Conservation (phyloP, 2,113 vertebrate species). For the Chiloscyllium plagiosum region DNA sequence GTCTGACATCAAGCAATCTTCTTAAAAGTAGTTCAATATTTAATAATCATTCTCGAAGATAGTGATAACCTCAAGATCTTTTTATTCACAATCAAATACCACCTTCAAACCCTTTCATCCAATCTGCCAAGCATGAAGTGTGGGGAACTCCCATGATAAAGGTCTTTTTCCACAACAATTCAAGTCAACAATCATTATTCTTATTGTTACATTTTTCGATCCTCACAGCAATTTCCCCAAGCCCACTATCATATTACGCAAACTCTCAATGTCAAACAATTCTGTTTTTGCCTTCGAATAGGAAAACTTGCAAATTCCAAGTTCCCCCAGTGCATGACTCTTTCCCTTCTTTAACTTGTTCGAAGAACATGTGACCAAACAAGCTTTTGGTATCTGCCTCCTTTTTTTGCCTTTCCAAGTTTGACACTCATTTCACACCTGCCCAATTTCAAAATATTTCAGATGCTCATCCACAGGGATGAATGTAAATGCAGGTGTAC, state of each 20-base stretch:
- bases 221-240: background rate
- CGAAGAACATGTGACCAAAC: background rate
- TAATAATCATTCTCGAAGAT: background rate
- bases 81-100: background rate
- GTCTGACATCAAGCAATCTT: background rate
- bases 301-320: background rate
- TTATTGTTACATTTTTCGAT: background rate
- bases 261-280: background rate
- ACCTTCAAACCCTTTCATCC: background rate
- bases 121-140: background rate
- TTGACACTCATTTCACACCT: background rate
- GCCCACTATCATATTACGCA: background rate
- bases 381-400: background rate
- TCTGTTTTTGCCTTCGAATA: background rate
- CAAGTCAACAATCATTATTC: background rate
- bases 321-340: background rate
- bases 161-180: background rate
- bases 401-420: background rate
- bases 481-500: background rate
- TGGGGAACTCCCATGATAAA: background rate
- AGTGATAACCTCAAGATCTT: background rate
- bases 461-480: background rate
- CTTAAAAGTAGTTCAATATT: background rate
- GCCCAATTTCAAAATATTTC: background rate
- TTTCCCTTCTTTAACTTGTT: background rate